Percentiles rank a stretch among this genome's conserved stretches.
phyloP scores from a whole-genome alignment of 2,113 vertebrate genomes.

The Triplophysa dalaica region DNA sequence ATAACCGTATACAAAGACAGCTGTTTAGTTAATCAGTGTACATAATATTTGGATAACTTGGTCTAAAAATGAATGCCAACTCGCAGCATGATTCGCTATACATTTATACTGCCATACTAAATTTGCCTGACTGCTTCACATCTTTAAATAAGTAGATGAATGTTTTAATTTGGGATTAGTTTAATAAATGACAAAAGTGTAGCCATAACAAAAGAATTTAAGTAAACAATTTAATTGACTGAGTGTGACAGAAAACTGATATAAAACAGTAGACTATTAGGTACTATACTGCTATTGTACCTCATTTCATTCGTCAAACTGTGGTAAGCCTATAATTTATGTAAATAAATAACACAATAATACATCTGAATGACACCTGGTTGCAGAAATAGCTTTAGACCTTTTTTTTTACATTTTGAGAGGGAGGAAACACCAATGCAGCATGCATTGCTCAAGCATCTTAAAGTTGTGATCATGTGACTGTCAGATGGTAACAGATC shows the following conservation, averaged over 20 bases:
- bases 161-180: too few species aligned
- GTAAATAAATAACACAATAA: slow-evolving; percentile 44
- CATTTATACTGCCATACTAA: too few species aligned
- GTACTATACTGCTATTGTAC: background rate
- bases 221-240: too few species aligned
- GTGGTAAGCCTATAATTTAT: background rate
- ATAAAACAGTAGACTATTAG: background rate
- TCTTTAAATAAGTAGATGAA: too few species aligned
- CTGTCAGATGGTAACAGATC: background rate
- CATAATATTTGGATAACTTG: background rate
- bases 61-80: background rate
- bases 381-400: slow-evolving; percentile 25
- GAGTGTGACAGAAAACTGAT: background rate
- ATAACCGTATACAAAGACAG: background rate
- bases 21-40: background rate
- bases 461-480: slow-evolving; percentile 20
- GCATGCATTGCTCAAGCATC: slow-evolving; percentile 11
- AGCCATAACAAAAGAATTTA: too few species aligned
- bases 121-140: too few species aligned
- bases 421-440: slow-evolving; percentile 16
- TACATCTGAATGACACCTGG: slow-evolving; percentile 12
- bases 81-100: too few species aligned
- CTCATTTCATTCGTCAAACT: background rate
- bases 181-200: too few species aligned
- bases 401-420: background rate